Conservation (phyloP, 2,888 invertebrate genomes). For the Pachymerium ferrugineum region DNA sequence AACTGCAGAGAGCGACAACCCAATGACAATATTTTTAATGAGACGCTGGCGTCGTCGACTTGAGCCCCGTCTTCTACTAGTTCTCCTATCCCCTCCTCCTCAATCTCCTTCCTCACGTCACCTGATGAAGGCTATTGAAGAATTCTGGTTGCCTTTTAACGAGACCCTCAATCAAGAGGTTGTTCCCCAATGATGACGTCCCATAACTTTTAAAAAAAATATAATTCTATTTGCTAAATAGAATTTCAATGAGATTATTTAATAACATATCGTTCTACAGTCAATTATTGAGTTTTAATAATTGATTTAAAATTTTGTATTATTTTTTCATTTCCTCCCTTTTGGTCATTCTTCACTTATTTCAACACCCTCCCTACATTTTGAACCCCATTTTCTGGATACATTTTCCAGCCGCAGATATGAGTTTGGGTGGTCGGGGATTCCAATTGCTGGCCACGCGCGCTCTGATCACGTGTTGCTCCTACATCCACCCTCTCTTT, state of each 20-base stretch:
- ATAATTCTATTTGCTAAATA: too few relatives aligned
- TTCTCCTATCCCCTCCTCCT: not conserved
- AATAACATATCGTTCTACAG: too few relatives aligned
- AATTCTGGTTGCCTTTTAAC: not conserved
- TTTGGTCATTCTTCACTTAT: not conserved
- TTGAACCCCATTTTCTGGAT: conserved; percentile 8
- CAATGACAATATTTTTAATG: conserved; percentile 28
- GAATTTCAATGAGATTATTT: too few relatives aligned
- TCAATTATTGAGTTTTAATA: not conserved
- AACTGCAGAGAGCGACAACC: conserved; percentile 30
- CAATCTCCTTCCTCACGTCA: not conserved
- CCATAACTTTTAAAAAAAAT: too few relatives aligned
- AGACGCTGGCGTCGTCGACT: conserved; percentile 9
- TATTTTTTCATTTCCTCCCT: not conserved
- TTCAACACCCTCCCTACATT: not conserved
- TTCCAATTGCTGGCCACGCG: conserved; percentile 13
- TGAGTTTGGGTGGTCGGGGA: conserved; percentile 8
- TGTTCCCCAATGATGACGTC: too few relatives aligned
- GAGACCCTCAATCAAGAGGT: not conserved
- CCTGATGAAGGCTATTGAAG: conserved; percentile 13
- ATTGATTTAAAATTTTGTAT: not conserved
- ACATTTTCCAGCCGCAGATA: conserved; percentile 9
- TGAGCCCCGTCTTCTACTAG: not conserved
- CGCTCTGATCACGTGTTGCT: not conserved
- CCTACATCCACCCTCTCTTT: not conserved